Conservation (phyloP, 2,113 vertebrate species). For the Neotoma lepida region DNA sequence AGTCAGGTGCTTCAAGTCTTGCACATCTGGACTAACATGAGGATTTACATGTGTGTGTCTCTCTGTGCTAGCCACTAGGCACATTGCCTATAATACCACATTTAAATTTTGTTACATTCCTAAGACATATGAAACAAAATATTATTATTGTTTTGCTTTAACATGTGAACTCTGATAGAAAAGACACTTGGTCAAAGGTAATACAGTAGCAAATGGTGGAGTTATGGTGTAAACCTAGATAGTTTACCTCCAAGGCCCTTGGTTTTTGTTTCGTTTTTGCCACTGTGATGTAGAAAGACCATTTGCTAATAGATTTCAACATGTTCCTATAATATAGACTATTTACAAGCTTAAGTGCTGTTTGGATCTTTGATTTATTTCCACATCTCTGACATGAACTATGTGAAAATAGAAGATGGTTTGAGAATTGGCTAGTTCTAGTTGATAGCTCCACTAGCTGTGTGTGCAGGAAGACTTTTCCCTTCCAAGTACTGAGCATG, state of each 20-base stretch:
- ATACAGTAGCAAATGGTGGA: neutral
- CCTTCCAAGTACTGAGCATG: neutral
- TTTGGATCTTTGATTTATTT: neutral
- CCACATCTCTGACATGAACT: neutral
- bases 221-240: neutral
- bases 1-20: neutral
- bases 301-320: slow-evolving; percentile 11
- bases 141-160: slow-evolving; percentile 2
- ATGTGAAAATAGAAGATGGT: neutral
- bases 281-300: neutral
- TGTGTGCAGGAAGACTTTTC: neutral
- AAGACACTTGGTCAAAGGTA: neutral
- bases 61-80: neutral
- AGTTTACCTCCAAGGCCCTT: neutral
- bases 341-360: neutral
- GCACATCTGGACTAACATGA: neutral
- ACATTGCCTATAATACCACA: neutral
- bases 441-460: neutral
- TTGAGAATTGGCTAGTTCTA: slow-evolving; percentile 4
- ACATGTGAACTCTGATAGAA: slow-evolving; percentile 4
- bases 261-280: neutral
- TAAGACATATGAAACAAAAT: neutral
- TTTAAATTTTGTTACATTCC: slow-evolving; percentile 22
- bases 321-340: neutral
- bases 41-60: neutral